Percentiles rank a stretch among this genome's conserved stretches.
phyloP scores from a whole-genome alignment of 1,140 invertebrate species.

The Drosophila cardini region DNA sequence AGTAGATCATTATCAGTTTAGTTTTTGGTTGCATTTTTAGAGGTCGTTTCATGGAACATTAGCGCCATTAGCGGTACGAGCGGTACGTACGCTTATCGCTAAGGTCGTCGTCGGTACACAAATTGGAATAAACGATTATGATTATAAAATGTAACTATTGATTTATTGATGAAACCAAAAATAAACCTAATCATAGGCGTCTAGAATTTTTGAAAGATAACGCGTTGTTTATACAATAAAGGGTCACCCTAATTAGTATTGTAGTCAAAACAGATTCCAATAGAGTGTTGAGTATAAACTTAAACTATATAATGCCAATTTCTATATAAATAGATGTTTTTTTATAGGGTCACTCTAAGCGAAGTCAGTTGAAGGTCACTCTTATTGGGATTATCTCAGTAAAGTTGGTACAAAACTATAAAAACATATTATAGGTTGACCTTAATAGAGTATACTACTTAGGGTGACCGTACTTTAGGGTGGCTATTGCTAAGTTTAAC shows the following conservation, averaged over 20 bases:
- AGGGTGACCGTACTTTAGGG: not conserved
- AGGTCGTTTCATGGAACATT: conserved; percentile 79
- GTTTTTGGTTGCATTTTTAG: conserved; percentile 46
- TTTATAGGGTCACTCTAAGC: not conserved
- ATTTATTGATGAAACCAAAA: conserved; percentile 49
- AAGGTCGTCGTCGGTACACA: conserved; percentile 52
- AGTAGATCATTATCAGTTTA: conserved; percentile 28
- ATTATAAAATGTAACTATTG: conserved; percentile 46
- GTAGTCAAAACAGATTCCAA: no score
- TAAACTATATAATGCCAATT: no score
- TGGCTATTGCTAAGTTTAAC: not conserved
- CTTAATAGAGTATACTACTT: not conserved
- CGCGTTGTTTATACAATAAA: no score
- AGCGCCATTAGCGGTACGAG: conserved; percentile 5
- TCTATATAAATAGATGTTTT: not conserved
- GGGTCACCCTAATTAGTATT: not conserved
- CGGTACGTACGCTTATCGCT: conserved; percentile 44
- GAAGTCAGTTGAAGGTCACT: not conserved
- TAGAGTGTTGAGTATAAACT: no score
- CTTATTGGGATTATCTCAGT: no score
- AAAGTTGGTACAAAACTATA: no score
- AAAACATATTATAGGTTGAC: conserved; percentile 3
- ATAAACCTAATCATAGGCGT: conserved; percentile 7
- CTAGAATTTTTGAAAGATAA: no score
- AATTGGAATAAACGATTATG: conserved; percentile 25